A percentile compares a stretch with the other conserved stretches of the same genome.
Evolutionary conservation across 2,113 vertebrate genomes (phyloP).

Genomic region (Poeciliopsis prolifica): DNA sequence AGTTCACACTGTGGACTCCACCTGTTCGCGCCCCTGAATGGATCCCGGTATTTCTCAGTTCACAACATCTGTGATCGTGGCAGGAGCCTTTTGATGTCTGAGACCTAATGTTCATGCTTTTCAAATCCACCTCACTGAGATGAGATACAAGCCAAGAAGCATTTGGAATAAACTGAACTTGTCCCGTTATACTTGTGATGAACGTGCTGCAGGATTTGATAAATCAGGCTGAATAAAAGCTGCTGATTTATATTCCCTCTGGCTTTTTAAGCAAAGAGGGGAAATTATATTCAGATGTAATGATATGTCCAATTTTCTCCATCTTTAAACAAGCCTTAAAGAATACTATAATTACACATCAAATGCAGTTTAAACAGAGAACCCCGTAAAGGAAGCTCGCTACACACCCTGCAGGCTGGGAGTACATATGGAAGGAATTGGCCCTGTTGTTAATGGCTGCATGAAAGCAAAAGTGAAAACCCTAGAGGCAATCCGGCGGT

Average conservation of each 20-base stretch:
- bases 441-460: constrained; percentile 43
- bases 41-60: constrained; percentile 17
- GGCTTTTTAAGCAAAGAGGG: neutral
- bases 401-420: constrained; percentile 29
- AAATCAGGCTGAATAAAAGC: constrained; percentile 6
- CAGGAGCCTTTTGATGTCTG: constrained; percentile 39
- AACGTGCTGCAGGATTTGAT: constrained; percentile 4
- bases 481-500: constrained; percentile 31
- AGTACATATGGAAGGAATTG: constrained; percentile 63
- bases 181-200: constrained; percentile 15
- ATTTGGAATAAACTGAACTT: constrained; percentile 4
- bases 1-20: constrained; percentile 8
- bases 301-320: constrained; percentile 24
- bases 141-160: neutral
- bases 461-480: constrained; percentile 52
- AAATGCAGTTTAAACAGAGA: constrained; percentile 37
- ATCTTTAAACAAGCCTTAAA: constrained; percentile 23
- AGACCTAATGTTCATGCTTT: constrained; percentile 23
- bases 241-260: neutral
- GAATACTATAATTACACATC: constrained; percentile 45
- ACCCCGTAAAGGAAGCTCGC: constrained; percentile 27
- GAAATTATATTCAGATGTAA: constrained; percentile 20
- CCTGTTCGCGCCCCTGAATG: constrained; percentile 32
- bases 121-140: constrained; percentile 20
- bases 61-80: constrained; percentile 43